Conservation (phyloP, 2,113 vertebrate genomes). For the Myrmophylax atrothorax region DNA sequence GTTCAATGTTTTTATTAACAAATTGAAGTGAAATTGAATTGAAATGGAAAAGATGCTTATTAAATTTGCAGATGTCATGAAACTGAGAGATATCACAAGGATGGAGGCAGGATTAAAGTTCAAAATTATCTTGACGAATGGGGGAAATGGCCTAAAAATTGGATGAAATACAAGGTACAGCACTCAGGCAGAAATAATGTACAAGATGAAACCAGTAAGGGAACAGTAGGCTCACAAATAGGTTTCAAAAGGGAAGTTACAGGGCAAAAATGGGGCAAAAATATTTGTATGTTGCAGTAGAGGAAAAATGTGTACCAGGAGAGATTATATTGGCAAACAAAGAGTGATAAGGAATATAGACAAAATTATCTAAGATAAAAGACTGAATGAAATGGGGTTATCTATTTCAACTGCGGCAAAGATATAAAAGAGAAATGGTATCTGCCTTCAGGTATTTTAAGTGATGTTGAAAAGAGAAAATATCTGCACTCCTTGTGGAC, state of each 20-base stretch:
- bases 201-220: not conserved
- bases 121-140: slow-evolving; percentile 1
- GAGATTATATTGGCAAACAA: not conserved
- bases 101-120: not conserved
- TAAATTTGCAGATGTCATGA: slow-evolving; percentile 28
- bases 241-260: not conserved
- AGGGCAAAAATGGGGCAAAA: not conserved
- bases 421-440: not conserved
- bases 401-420: not conserved
- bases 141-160: slow-evolving; percentile 24
- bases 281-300: not conserved
- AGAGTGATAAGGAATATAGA: not conserved
- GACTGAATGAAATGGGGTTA: not conserved
- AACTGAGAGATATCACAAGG: slow-evolving; percentile 13
- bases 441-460: not conserved
- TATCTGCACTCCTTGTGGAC: not conserved
- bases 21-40: slow-evolving; percentile 51
- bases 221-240: not conserved
- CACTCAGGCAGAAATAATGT: slow-evolving; percentile 18
- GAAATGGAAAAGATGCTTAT: slow-evolving; percentile 20
- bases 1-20: slow-evolving; percentile 56
- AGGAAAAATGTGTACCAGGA: not conserved
- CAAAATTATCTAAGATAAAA: not conserved
- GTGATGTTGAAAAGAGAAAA: not conserved
- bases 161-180: slow-evolving; percentile 1